phyloP scores from a whole-genome alignment of 2,888 invertebrate genomes.

The Heliconius ismenius region DNA sequence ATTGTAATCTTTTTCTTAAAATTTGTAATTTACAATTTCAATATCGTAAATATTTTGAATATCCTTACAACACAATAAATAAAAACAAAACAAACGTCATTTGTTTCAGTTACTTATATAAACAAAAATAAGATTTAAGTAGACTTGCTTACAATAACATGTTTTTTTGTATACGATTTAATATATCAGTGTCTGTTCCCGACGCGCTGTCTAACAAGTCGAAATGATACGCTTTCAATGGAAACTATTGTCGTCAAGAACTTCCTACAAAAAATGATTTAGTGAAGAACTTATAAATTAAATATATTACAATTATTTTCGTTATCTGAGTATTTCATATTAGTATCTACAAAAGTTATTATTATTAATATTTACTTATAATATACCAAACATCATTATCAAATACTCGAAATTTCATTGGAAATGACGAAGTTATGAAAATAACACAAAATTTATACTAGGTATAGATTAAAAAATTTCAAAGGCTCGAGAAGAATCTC shows the following conservation, averaged over 20 bases:
- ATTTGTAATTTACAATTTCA: not conserved
- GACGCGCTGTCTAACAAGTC: conserved; percentile 18
- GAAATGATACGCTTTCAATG: conserved; percentile 20
- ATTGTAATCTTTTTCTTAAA: too few species aligned
- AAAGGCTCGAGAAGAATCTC: not conserved
- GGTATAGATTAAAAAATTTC: not conserved
- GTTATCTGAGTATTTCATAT: not conserved
- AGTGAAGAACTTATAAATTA: not conserved
- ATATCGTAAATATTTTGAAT: not conserved
- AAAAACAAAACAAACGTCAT: not conserved
- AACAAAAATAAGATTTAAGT: not conserved
- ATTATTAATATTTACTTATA: too few species aligned
- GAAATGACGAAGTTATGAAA: not conserved
- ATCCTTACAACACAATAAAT: not conserved
- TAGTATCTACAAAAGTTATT: not conserved
- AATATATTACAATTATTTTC: not conserved
- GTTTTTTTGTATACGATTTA: conserved; percentile 7
- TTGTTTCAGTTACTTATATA: not conserved
- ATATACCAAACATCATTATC: not conserved
- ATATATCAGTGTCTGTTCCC: conserved; percentile 22
- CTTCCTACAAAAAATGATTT: not conserved
- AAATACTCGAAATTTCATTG: not conserved
- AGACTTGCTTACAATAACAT: conserved; percentile 7
- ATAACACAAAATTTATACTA: too few species aligned
- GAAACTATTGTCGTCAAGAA: conserved; percentile 2